A percentile compares a stretch with the other conserved stretches of the same genome.
Conservation (phyloP, 2,888 invertebrate species). For the Argyresthia albistria region DNA sequence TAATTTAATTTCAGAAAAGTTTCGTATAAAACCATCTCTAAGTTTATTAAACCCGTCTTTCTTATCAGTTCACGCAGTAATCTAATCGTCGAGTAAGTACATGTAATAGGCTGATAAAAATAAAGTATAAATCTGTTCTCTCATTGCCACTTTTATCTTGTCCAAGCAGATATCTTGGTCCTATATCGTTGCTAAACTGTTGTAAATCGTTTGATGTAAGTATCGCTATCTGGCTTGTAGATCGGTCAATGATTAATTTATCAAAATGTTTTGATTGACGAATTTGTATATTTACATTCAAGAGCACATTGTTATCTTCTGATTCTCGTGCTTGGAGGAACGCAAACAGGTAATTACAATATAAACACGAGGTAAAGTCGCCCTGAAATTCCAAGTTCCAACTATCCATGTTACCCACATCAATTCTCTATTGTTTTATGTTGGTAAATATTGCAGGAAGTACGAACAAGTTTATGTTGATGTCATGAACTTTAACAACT, state of each 20-base stretch:
- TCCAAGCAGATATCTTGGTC: constrained; percentile 18
- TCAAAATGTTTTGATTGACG: constrained; percentile 37
- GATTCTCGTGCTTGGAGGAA: constrained; percentile 32
- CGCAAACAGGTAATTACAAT: constrained; percentile 34
- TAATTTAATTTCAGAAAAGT: too few species aligned
- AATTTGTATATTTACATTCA: constrained; percentile 44
- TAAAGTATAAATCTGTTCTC: constrained; percentile 54
- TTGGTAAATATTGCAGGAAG: constrained; percentile 21
- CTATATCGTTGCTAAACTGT: constrained; percentile 20
- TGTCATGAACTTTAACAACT: not conserved
- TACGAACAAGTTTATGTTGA: not conserved
- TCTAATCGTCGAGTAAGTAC: constrained; percentile 42
- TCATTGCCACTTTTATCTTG: constrained; percentile 30
- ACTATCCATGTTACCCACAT: not conserved
- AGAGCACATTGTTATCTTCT: constrained; percentile 41
- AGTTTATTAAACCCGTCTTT: constrained; percentile 44
- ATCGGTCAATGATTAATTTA: constrained; percentile 24
- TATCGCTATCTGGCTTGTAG: constrained; percentile 27
- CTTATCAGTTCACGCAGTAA: constrained; percentile 51
- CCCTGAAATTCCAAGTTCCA: not conserved
- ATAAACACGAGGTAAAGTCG: constrained; percentile 27
- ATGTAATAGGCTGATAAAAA: constrained; percentile 41
- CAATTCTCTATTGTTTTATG: constrained; percentile 15
- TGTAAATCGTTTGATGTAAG: constrained; percentile 29
- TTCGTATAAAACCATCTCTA: constrained; percentile 14